Evolutionary conservation across 2,888 invertebrate species (phyloP).

Genomic region (Patella pellucida): DNA sequence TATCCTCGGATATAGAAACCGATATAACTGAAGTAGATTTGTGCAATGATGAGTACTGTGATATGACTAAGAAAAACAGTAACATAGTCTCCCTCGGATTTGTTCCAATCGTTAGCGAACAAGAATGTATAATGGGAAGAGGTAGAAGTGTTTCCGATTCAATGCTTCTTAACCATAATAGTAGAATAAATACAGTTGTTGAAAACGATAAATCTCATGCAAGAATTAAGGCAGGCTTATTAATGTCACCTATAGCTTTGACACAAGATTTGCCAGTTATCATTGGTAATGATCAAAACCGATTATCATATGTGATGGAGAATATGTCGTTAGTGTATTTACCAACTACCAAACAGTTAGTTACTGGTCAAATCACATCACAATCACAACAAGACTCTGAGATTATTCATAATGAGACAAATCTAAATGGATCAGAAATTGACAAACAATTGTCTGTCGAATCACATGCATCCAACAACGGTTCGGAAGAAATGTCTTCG

Average conservation of each 20-base stretch:
- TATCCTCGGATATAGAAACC: neutral
- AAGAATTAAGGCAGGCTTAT: slow-evolving; percentile 48
- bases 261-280: slow-evolving; percentile 57
- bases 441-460: slow-evolving; percentile 9
- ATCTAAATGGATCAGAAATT: neutral
- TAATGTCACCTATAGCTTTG: slow-evolving; percentile 55
- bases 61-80: slow-evolving; percentile 12
- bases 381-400: slow-evolving; percentile 15
- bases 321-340: slow-evolving; percentile 63
- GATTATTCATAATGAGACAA: slow-evolving; percentile 1
- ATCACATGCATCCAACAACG: slow-evolving; percentile 16
- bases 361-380: slow-evolving; percentile 31
- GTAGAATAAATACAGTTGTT: neutral
- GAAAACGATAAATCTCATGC: slow-evolving; percentile 13
- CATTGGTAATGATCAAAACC: slow-evolving; percentile 50
- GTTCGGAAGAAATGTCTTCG: slow-evolving; percentile 13
- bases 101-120: neutral
- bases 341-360: slow-evolving; percentile 63
- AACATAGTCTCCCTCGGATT: slow-evolving; percentile 12
- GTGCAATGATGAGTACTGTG: neutral
- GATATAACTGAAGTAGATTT: neutral
- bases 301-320: slow-evolving; percentile 63
- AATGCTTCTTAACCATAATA: neutral
- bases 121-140: neutral
- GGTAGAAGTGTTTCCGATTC: slow-evolving; percentile 14